Evolutionary conservation across 2,888 invertebrate genomes (phyloP), one percentile per base, ranked within the genome.

Genomic region (Trileptium ribeirensis): DNA sequence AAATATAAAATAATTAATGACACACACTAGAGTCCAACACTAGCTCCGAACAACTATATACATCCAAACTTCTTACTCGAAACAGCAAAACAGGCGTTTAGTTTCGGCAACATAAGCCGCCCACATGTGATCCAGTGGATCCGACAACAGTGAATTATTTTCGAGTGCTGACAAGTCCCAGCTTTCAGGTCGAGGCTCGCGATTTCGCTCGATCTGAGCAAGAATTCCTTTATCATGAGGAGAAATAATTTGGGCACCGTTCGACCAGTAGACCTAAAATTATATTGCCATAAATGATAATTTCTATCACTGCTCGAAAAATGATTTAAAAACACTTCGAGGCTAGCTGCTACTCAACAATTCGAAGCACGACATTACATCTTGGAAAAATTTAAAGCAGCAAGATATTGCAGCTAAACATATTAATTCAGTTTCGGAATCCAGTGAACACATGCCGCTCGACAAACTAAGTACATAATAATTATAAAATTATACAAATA

Each of bases 201-300:
- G 91, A 89, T 94, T 94, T 36, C 92, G 91, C 80, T 92, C 87
- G 85, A 98, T 97, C 78, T 91, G 91, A 0, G 92, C 90, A 85
- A 97, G 92, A 83, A 99, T 96, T 70, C 92, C 92, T 86, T 93
- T 92, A 88, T 99, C 99, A 84, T 94, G 94, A 0, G 99, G 99
- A 0, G 94, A 89, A 82, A 96, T 93, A 83, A 99, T 97, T 90
- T 92, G 99, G 3, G 95, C 93, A 0, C 97, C 96, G 89, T 97
- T 98, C 8, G 92, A 91, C 93, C 96, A 97, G 89, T 97, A 99
- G 2, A 97, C 89, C 88, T 88, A n/a, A n/a, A n/a, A n/a, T n/a
- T n/a, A n/a, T n/a, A n/a, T n/a, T n/a, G n/a, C n/a, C n/a, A n/a
- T n/a, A n/a, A n/a, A n/a, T n/a, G n/a, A n/a, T n/a, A n/a, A n/a